Conservation (phyloP, 1,140 invertebrate genomes). For the Macrosteles quadrilineatus region DNA sequence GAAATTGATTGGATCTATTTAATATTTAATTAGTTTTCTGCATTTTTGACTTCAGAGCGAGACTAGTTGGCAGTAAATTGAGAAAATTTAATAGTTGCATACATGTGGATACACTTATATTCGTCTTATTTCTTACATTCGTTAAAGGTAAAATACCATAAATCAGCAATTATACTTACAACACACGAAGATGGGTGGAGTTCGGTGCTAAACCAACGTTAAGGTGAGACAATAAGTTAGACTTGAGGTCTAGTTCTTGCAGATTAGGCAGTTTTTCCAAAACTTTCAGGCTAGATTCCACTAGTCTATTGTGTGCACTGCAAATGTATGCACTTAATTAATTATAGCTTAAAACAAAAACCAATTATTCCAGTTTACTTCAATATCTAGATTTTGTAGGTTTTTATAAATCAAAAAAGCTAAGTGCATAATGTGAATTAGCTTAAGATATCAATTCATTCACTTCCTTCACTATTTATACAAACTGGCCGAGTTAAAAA, state of each 20-base stretch:
- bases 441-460: neutral
- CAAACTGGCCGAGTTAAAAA: too few species aligned
- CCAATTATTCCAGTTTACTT: neutral
- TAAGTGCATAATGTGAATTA: neutral
- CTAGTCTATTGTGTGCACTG: conserved; percentile 65
- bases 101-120: neutral
- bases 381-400: neutral
- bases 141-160: conserved; percentile 25
- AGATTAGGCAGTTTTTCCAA: conserved; percentile 63
- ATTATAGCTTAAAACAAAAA: neutral
- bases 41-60: neutral
- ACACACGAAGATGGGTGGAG: conserved; percentile 50
- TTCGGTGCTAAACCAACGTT: conserved; percentile 53
- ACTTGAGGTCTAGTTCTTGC: conserved; percentile 60
- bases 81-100: neutral
- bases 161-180: conserved; percentile 51
- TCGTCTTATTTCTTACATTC: too few species aligned
- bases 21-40: too few species aligned
- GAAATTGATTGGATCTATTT: neutral
- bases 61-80: neutral
- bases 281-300: conserved; percentile 57
- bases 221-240: conserved; percentile 63
- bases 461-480: neutral
- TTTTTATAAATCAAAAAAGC: neutral
- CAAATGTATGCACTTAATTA: conserved; percentile 37